These are phyloP conservation scores for Hippocampus mohnikei DNA, from an alignment of 2,113 vertebrate species.

Conservation along the genomic window DNA sequence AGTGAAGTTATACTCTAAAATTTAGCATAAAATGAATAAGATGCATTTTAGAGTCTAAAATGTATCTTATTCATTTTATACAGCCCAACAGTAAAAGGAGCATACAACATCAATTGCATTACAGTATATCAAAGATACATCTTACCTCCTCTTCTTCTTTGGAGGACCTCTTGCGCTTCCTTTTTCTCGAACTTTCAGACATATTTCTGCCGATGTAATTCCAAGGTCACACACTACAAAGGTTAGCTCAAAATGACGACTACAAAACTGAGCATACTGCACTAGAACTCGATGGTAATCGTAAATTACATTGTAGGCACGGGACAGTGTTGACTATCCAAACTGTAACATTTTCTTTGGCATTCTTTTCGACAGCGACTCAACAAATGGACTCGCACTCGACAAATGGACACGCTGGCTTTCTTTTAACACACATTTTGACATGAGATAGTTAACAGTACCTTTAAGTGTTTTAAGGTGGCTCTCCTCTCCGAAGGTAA, in stretches of 20 bases:
- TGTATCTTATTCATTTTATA: not conserved
- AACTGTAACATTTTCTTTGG: not conserved
- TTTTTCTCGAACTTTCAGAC: slow-evolving; percentile 64
- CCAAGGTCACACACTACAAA: too few species aligned
- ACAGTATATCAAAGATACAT: not conserved
- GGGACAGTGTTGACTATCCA: too few species aligned
- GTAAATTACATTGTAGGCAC: not conserved
- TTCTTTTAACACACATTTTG: not conserved
- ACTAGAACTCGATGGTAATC: not conserved
- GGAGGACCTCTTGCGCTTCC: slow-evolving; percentile 36
- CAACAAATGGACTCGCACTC: not conserved
- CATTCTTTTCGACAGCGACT: not conserved
- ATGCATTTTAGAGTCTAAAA: not conserved
- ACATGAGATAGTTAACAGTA: not conserved
- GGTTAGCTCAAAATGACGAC: not conserved
- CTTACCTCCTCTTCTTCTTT: slow-evolving; percentile 58
- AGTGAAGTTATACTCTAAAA: not conserved
- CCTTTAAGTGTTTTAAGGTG: not conserved
- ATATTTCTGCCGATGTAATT: slow-evolving; percentile 44
- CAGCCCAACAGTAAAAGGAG: not conserved
- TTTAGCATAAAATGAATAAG: too few species aligned
- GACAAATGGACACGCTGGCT: not conserved
- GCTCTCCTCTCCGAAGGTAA: not conserved
- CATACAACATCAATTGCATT: not conserved
- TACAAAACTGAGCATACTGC: not conserved